A percentile compares a stretch with the other conserved stretches of the same genome.
phyloP scores from a whole-genome alignment of 2,888 invertebrate species.

The Axea sp. region DNA sequence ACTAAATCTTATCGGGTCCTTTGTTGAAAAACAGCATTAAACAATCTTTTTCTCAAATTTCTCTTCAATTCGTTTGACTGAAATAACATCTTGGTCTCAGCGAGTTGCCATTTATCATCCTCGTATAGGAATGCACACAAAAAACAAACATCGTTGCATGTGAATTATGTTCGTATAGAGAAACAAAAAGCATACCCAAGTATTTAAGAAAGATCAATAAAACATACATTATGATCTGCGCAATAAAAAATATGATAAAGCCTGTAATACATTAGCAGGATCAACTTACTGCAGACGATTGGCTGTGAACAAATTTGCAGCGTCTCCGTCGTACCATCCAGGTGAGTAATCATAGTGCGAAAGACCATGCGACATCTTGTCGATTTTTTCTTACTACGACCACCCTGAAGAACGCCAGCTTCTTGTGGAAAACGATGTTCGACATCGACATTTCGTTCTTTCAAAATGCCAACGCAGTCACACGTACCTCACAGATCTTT shows the following conservation, averaged over 20 bases:
- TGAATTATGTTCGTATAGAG: constrained; percentile 32
- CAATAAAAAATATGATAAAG: constrained; percentile 21
- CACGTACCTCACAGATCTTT: constrained; percentile 96
- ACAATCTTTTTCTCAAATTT: constrained; percentile 32
- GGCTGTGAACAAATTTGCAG: constrained; percentile 94
- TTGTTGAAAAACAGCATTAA: constrained; percentile 12
- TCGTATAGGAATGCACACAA: constrained; percentile 21
- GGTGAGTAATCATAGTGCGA: constrained; percentile 89
- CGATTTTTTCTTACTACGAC: constrained; percentile 94
- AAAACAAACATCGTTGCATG: constrained; percentile 16
- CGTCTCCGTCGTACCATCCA: constrained; percentile 89
- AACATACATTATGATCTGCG: constrained; percentile 30
- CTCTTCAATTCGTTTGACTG: constrained; percentile 19
- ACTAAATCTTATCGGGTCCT: constrained; percentile 18
- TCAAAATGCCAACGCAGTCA: constrained; percentile 98
- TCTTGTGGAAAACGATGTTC: constrained; percentile 93
- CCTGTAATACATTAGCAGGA: constrained; percentile 1
- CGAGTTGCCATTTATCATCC: constrained; percentile 32
- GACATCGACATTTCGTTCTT: constrained; percentile 97
- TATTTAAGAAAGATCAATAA: constrained; percentile 44
- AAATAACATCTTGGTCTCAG: constrained; percentile 18
- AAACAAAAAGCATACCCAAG: constrained; percentile 21
- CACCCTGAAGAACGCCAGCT: constrained; percentile 81
- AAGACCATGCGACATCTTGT: constrained; percentile 97
- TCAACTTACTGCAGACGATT: constrained; percentile 93